These are phyloP conservation scores for Zaprionus kolodkinae DNA, from an alignment of 1,140 invertebrate species.

Conservation along the genomic window DNA sequence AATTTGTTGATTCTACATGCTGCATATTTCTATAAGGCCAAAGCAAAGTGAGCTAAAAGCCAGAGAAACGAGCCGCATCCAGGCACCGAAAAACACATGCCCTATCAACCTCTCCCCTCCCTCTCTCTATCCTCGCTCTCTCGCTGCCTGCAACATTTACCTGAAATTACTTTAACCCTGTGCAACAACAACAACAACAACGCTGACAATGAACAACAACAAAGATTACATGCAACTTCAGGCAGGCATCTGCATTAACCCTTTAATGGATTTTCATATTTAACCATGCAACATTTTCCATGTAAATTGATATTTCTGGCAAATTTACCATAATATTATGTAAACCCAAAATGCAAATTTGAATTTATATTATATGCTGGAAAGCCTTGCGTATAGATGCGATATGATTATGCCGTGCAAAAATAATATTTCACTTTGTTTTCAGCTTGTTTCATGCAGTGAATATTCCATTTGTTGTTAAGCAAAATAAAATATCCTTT, in stretches of 20 bases:
- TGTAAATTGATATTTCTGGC: conserved; percentile 36
- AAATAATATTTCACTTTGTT: background rate
- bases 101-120: background rate
- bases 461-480: background rate
- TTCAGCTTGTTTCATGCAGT: background rate
- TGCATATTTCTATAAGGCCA: conserved; percentile 43
- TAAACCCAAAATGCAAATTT: background rate
- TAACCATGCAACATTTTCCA: conserved; percentile 20
- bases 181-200: conserved; percentile 2
- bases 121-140: background rate
- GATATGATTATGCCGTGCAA: background rate
- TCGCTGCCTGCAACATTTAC: conserved; percentile 18
- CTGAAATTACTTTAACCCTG: conserved; percentile 38
- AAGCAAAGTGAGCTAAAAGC: conserved; percentile 14
- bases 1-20: conserved; percentile 50
- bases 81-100: background rate
- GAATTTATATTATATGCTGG: no score
- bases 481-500: background rate
- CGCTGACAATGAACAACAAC: conserved; percentile 1
- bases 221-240: conserved; percentile 3
- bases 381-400: background rate
- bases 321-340: background rate
- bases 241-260: conserved; percentile 31
- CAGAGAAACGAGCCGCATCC: conserved; percentile 13
- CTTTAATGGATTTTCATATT: conserved; percentile 48